These are phyloP conservation scores for Ianthella basta DNA, from an alignment of 37 sponge, comb jelly and placozoan genomes.

Conservation along the genomic window DNA sequence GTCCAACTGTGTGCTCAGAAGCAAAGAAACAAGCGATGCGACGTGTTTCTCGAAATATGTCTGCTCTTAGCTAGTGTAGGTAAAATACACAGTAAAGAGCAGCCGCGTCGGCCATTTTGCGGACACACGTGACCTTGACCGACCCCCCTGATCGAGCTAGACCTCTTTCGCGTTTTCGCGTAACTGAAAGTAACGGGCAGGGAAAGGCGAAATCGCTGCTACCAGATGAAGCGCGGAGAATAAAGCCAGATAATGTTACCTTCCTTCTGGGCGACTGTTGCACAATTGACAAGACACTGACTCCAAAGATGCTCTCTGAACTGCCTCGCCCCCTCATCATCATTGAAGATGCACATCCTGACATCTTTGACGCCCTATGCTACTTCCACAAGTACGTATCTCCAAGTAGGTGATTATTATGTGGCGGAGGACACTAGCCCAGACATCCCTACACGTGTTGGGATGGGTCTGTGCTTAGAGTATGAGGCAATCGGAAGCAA, in stretches of 20 bases:
- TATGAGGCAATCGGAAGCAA: neutral
- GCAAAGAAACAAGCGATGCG: no score
- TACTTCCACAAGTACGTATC: slow-evolving; percentile 44
- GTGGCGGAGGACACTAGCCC: slow-evolving; percentile 58
- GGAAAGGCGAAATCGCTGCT: no score
- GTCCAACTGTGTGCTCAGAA: no score
- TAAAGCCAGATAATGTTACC: slow-evolving; percentile 48
- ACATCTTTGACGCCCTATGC: slow-evolving; percentile 33
- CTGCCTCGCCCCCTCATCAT: slow-evolving; percentile 60
- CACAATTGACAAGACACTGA: slow-evolving; percentile 55
- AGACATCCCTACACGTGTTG: slow-evolving; percentile 13
- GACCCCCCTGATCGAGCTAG: no score
- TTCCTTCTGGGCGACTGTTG: slow-evolving; percentile 57
- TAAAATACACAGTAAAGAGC: no score
- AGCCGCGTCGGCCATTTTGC: no score
- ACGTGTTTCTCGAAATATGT: no score
- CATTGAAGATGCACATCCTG: slow-evolving; percentile 69
- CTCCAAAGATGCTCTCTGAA: slow-evolving; percentile 15
- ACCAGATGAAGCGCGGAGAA: slow-evolving; percentile 14
- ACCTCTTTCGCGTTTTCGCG: no score
- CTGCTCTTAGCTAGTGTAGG: no score
- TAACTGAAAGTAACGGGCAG: no score
- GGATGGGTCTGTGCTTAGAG: neutral
- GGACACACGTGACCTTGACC: no score
- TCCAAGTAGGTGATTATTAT: slow-evolving; percentile 65